Percentiles rank a stretch among this genome's conserved stretches.
Conservation (phyloP, 2,797 vertebrate species). For the Megaceryle alcyon region DNA sequence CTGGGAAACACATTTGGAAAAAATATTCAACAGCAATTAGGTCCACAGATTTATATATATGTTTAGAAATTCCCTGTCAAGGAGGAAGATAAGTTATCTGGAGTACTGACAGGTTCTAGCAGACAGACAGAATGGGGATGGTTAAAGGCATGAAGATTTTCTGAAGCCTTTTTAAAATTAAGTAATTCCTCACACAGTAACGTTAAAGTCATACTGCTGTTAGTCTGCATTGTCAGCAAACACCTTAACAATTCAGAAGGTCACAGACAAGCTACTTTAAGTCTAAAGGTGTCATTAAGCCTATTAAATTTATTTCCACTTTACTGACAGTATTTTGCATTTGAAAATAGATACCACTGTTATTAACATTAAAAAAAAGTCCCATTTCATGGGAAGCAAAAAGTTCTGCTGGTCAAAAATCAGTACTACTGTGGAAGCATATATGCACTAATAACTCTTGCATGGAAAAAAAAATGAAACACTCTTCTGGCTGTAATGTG, state of each 20-base stretch:
- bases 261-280: conserved; percentile 11
- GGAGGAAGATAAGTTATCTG: background rate
- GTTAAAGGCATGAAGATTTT: background rate
- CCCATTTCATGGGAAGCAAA: background rate
- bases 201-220: background rate
- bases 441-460: background rate
- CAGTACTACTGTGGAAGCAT: background rate
- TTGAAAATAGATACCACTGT: background rate
- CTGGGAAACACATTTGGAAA: background rate
- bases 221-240: conserved; percentile 50
- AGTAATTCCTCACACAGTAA: background rate
- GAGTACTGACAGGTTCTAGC: conserved; percentile 4
- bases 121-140: background rate
- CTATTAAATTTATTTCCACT: conserved; percentile 31
- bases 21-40: background rate
- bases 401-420: background rate
- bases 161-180: conserved; percentile 37
- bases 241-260: conserved; percentile 39
- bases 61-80: conserved; percentile 14
- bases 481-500: background rate
- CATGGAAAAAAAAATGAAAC: background rate
- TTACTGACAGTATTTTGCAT: conserved; percentile 32
- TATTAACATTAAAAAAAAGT: conserved; percentile 15
- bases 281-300: background rate
- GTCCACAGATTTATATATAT: background rate